These are phyloP conservation scores for Cynoglossus semilaevis DNA, from an alignment of 2,113 vertebrate species.

Conservation along the genomic window DNA sequence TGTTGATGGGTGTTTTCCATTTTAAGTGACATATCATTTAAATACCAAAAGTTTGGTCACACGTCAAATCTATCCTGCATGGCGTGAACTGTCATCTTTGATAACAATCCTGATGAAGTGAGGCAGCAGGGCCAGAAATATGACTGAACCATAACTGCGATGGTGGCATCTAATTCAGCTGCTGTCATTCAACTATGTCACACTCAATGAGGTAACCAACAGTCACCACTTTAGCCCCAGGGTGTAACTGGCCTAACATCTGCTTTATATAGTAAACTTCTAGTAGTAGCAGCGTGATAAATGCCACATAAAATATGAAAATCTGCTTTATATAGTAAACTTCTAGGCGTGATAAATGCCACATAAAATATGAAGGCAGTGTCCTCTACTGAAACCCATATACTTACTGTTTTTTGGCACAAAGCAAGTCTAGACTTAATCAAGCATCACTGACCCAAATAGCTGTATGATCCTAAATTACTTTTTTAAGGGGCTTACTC, in stretches of 20 bases:
- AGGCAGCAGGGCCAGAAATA: conserved; percentile 22
- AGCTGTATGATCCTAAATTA: conserved; percentile 24
- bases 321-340: conserved; percentile 33
- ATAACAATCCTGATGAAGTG: conserved; percentile 49
- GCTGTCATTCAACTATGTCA: not conserved
- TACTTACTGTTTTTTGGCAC: conserved; percentile 5
- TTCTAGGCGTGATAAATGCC: not conserved
- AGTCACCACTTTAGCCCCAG: conserved; percentile 9
- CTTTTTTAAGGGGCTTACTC: conserved; percentile 11
- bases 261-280: conserved; percentile 23
- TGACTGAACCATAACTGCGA: conserved; percentile 5
- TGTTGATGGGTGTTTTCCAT: no score
- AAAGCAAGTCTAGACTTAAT: not conserved
- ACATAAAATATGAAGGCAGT: not conserved
- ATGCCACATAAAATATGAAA: conserved; percentile 3
- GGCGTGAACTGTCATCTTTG: conserved; percentile 42
- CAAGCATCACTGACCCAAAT: conserved; percentile 27
- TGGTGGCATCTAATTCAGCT: not conserved
- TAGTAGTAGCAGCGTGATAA: not conserved
- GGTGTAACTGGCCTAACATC: conserved; percentile 53
- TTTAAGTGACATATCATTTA: conserved; percentile 22
- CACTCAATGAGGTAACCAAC: conserved; percentile 10
- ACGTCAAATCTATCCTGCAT: conserved; percentile 48
- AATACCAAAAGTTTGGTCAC: conserved; percentile 25
- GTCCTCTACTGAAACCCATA: not conserved